Base-by-base conservation (phyloP, 2,797 vertebrate genomes). In the Zalophus californianus region DNA sequence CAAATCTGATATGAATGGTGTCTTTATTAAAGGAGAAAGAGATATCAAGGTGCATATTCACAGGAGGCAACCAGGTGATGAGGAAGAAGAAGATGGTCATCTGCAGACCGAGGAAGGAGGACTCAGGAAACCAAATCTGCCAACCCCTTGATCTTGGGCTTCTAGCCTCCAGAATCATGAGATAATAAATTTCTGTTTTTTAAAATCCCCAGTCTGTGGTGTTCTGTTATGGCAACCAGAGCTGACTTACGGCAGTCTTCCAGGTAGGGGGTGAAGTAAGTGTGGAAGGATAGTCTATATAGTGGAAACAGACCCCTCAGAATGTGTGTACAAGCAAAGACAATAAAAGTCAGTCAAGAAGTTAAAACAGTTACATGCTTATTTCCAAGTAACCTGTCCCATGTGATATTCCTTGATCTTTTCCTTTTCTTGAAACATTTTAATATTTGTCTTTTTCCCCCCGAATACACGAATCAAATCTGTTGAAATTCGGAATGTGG, bases 401-500 rank as follows among this genome's bases (percentile, higher is more conserved):
- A 21, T 15, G 41, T 72, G 8, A 7, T 35, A 62, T 82, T 86
- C 83, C 58, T 66, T 88, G 20, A 50, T 86, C 13, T 58, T 84
- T 52, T 64, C 14, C 32, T 92, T 92, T 90, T 77, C 72, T 78
- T 78, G 50, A 83, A 68, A 14, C 12, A n/a, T 92, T 83, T 68
- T 12, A 50, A 11, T 72, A 72, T n/a, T 91, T 86, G 50, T 41
- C 38, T 60, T 90, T 75, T 85, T 12, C 5, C 16, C 25, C 87
- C 25, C 16, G 23, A 38, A 50, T 54, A 13, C 13, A 50, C 14
- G 5, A 58, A 35, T 56, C 5, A 4, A 64, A 0, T 78, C 50
- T 60, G 90, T 94, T 91, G 48, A 86, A 93, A 84, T 86, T 86
- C 90, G 29, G 50, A 73, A 52, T 6, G 50, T 77, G 56, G 11